These are phyloP conservation scores for Acleris cristana DNA, from an alignment of 2,888 invertebrate species.

Conservation along the genomic window DNA sequence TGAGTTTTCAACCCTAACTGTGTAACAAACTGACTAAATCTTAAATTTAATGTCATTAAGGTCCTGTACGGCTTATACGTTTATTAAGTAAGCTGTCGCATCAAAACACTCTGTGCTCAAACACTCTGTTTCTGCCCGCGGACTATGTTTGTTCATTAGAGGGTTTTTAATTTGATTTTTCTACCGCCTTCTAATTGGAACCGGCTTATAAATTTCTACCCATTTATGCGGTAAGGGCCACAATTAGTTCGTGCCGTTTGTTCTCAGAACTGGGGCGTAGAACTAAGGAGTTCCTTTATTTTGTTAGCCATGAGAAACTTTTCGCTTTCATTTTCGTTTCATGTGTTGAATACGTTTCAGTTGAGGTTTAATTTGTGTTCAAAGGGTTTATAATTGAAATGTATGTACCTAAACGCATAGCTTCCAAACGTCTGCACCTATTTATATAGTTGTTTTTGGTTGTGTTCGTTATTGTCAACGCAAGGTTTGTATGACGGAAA, in stretches of 20 bases:
- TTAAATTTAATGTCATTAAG: too few relatives aligned
- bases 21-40: too few relatives aligned
- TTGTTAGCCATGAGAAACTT: slow-evolving; percentile 14
- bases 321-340: slow-evolving; percentile 20
- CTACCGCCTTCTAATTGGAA: slow-evolving; percentile 78
- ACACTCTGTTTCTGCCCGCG: slow-evolving; percentile 34
- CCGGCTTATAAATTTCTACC: slow-evolving; percentile 68
- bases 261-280: slow-evolving; percentile 42
- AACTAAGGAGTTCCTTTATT: slow-evolving; percentile 21
- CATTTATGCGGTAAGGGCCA: slow-evolving; percentile 60
- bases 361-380: neutral
- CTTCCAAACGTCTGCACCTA: too few relatives aligned
- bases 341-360: neutral
- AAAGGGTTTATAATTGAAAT: too few relatives aligned
- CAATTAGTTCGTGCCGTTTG: slow-evolving; percentile 61
- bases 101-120: neutral
- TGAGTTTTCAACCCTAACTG: too few relatives aligned
- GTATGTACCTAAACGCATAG: too few relatives aligned
- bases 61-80: too few relatives aligned
- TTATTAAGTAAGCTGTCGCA: too few relatives aligned
- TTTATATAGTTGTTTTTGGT: too few relatives aligned
- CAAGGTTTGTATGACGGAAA: too few relatives aligned
- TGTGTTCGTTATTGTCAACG: too few relatives aligned
- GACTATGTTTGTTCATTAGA: slow-evolving; percentile 78
- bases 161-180: slow-evolving; percentile 77